Percentiles rank a stretch among this genome's conserved stretches.
These are phyloP conservation scores for Erebia ligea DNA, from an alignment of 2,888 invertebrate species.

Conservation along the genomic window DNA sequence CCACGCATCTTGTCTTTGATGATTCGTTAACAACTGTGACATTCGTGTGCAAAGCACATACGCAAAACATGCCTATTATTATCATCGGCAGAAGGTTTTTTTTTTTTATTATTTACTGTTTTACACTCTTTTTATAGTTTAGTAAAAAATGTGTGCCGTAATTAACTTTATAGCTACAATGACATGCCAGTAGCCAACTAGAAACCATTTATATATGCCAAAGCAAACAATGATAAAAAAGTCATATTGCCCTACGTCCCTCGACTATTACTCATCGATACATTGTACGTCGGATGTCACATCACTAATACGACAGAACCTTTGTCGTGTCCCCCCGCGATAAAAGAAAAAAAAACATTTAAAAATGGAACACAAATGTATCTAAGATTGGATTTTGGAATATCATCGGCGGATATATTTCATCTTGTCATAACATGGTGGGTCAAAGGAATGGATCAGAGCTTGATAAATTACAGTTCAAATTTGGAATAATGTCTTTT, in stretches of 20 bases:
- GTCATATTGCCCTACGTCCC: constrained; percentile 40
- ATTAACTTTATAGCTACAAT: constrained; percentile 43
- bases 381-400: constrained; percentile 68
- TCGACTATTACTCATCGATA: constrained; percentile 68
- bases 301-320: constrained; percentile 60
- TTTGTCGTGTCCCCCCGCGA: constrained; percentile 51
- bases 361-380: constrained; percentile 63
- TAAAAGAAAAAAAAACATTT: constrained; percentile 59
- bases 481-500: constrained; percentile 82
- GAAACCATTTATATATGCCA: constrained; percentile 25
- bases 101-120: constrained; percentile 20
- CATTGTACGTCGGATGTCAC: constrained; percentile 74
- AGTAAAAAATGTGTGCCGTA: constrained; percentile 1
- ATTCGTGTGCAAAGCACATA: constrained; percentile 52
- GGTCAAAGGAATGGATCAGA: constrained; percentile 76
- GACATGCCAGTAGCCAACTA: constrained; percentile 56
- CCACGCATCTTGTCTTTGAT: constrained; percentile 46
- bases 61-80: constrained; percentile 27
- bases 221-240: constrained; percentile 28
- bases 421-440: constrained; percentile 82
- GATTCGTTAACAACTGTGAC: constrained; percentile 59
- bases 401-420: constrained; percentile 79
- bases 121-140: neutral
- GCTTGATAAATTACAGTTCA: constrained; percentile 80
- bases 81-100: constrained; percentile 13